Percentiles rank a stretch among this genome's conserved stretches.
Evolutionary conservation across 2,113 vertebrate species (phyloP).

Genomic region (rat (Rattus norvegicus)): DNA sequence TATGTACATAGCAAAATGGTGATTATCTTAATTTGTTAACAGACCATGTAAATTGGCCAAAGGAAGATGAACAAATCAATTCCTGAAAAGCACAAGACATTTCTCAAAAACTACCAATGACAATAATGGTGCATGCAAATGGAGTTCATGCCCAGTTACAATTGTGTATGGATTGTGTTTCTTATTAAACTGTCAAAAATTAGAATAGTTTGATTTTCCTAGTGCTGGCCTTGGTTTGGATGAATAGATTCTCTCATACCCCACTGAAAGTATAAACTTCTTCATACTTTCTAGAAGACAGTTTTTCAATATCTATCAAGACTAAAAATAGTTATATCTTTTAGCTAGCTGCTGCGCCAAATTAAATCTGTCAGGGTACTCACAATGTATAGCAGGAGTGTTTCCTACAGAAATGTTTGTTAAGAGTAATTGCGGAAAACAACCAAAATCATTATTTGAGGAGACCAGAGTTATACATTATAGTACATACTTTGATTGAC

Average conservation of each 20-base stretch:
- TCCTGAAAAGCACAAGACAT: background rate
- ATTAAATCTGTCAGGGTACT: background rate
- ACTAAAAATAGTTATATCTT: background rate
- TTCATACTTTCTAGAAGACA: background rate
- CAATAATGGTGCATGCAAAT: background rate
- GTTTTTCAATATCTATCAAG: background rate
- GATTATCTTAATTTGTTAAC: slow-evolving; percentile 48
- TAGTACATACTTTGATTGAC: background rate
- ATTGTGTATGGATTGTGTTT: background rate
- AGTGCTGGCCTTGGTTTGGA: background rate
- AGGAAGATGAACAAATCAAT: background rate
- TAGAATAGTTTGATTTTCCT: slow-evolving; percentile 22
- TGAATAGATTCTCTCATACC: background rate
- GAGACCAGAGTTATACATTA: background rate
- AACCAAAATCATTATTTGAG: background rate
- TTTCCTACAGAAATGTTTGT: background rate
- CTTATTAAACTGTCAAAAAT: slow-evolving; percentile 34
- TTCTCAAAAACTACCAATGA: background rate
- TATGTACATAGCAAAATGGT: background rate
- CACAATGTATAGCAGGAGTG: background rate
- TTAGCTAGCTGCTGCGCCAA: background rate
- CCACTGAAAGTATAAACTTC: background rate
- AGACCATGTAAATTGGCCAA: background rate
- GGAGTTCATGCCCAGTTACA: background rate
- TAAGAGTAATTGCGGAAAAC: slow-evolving; percentile 12